Evolutionary conservation across 2,888 invertebrate genomes (phyloP), one percentile per base, ranked within the genome.

Genomic region (Macropis europaea): DNA sequence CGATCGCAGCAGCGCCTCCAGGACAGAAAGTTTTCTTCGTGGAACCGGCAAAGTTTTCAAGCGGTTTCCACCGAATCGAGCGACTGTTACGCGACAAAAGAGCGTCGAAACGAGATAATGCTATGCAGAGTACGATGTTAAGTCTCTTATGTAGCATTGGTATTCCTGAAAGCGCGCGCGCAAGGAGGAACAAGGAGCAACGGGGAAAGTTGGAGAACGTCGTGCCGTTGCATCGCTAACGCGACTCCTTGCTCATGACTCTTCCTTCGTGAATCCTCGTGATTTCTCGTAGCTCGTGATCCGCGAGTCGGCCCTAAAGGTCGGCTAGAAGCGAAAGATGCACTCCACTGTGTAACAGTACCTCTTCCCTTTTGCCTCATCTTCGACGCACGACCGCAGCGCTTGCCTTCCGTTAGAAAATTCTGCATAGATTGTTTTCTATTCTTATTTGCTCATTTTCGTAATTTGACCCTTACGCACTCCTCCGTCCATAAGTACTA

Each of bases 161-260:
- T 76, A 76, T 76, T 76, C 75, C 57, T 45, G 43, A 57, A 52
- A 61, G 59, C 57, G 50, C 36, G 22, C 76, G 28, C 64, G 59
- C 57, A 82, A 79, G 38, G 47, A 30, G 17, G 64, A 84, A 82
- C 84, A 86, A 83, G 82, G 84, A 84, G 79, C 77, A 77, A 64
- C 77, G 79, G 75, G 78, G 71, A 78, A 84, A 85, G 85, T 82
- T 82, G 83, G 75, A 83, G 85, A 86, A 79, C 75, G 72, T 84
- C 84, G 81, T 84, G 86, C 81, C 82, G 84, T 82, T 81, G 83
- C 84, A 82, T 77, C 77, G 84, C 79, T 79, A 81, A 76, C 81
- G 69, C 71, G 70, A 38, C 28, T 52, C 36, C 68, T 71, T 73
- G 75, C 77, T 73, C 76, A 56, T 66, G 73, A 72, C 73, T 77